Conservation (phyloP, 2,797 vertebrate genomes). For the Chaenodraco wilsoni region DNA sequence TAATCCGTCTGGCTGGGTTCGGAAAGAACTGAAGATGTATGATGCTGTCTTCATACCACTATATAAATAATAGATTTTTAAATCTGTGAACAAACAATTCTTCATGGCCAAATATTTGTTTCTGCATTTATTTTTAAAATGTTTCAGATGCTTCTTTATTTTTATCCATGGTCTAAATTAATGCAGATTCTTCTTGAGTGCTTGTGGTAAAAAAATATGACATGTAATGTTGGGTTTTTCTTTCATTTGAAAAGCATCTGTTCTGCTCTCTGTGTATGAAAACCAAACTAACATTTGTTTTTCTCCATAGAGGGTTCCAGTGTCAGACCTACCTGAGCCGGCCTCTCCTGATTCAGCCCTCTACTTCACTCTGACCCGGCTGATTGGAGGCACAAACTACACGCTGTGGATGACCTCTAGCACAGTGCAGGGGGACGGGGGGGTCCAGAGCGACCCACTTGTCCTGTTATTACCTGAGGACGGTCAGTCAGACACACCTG, state of each 20-base stretch:
- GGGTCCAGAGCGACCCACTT: slow-evolving; percentile 87
- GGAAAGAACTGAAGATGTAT: no score
- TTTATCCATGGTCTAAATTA: neutral
- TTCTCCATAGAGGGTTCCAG: slow-evolving; percentile 84
- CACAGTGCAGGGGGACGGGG: slow-evolving; percentile 90
- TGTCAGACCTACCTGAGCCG: slow-evolving; percentile 66
- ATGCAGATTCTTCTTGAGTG: neutral
- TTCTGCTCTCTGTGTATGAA: slow-evolving; percentile 7
- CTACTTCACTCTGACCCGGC: slow-evolving; percentile 82
- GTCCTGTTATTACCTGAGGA: slow-evolving; percentile 89
- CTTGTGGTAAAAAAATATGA: neutral
- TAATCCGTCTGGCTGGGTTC: no score
- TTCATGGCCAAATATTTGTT: no score
- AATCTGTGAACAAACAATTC: no score
- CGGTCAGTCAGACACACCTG: slow-evolving; percentile 86
- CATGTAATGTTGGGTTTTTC: neutral
- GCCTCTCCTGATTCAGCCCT: slow-evolving; percentile 60
- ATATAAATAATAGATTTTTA: no score
- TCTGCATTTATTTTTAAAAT: no score
- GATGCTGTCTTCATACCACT: no score
- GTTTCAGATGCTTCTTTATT: no score
- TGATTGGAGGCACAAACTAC: slow-evolving; percentile 91
- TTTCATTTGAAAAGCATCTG: slow-evolving; percentile 1
- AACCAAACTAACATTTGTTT: slow-evolving; percentile 8
- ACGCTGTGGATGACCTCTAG: slow-evolving; percentile 93